Conservation (phyloP, 2,113 vertebrate genomes). For the Megalops atlanticus region DNA sequence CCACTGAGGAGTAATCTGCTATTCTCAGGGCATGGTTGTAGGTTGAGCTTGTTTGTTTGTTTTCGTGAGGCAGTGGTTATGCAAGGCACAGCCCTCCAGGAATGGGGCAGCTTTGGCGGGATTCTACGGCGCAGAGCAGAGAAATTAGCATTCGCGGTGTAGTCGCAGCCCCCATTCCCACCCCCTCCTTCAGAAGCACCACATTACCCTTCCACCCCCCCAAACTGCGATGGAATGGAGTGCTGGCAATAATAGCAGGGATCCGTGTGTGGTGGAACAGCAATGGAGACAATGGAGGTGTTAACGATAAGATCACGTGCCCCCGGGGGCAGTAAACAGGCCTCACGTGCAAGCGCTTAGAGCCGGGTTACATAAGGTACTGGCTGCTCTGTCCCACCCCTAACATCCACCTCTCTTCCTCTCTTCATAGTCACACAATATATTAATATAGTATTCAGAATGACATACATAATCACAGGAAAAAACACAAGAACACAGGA, state of each 20-base stretch:
- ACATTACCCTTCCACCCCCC: neutral
- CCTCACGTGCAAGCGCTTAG: neutral
- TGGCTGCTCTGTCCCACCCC: too few relatives aligned
- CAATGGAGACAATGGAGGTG: neutral
- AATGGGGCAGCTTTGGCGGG: neutral
- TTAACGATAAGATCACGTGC: neutral
- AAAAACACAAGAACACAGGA: too few relatives aligned
- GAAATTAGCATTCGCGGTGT: neutral
- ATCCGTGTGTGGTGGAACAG: slow-evolving; percentile 27
- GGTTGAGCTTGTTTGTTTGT: neutral
- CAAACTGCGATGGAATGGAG: neutral
- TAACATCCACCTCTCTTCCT: neutral
- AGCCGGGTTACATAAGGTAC: neutral
- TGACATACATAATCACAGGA: too few relatives aligned
- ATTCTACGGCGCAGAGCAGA: neutral
- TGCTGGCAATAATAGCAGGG: slow-evolving; percentile 27
- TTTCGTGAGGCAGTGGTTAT: neutral
- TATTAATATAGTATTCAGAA: neutral
- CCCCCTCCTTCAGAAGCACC: neutral
- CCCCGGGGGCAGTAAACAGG: neutral
- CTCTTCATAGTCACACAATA: neutral
- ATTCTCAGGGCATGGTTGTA: neutral
- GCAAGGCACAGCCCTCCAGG: neutral
- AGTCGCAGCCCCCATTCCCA: too few relatives aligned
- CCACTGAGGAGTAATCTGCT: neutral